Evolutionary conservation across 2,113 vertebrate species (phyloP), one percentile per base, ranked within the genome.

Genomic region (Mixornis gularis): DNA sequence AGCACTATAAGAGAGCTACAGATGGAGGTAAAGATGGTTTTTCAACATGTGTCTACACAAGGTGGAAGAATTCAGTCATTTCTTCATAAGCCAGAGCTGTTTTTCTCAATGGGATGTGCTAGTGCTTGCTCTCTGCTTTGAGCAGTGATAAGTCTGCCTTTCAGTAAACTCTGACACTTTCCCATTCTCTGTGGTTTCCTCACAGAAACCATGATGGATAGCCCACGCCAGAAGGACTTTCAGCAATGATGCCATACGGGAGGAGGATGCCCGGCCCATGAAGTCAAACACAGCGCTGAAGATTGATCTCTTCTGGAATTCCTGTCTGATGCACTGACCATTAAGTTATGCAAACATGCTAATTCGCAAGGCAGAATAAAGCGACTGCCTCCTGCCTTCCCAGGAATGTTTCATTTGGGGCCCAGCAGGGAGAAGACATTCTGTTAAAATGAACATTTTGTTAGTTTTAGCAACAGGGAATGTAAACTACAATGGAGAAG

Each of bases 341-440:
- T 89, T 96, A 86, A 96, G 85, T 95, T 96, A 94, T 93, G 90
- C 94, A 96, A 97, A 96, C 91, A 95, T 93, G 92, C 52, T 95
- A 94, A 96, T 97, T 94, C 1, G 1, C 79, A 79, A 73, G 0
- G 1, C 66, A 90, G 81, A 90, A 93, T 93, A 95, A 85, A 96
- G 90, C 52, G 83, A 91, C 72, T 84, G 84, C 86, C 90, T 95
- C 84, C 88, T 93, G 92, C 72, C 65, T 92, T 92, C 92, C 90
- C 79, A 93, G 85, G 79, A 96, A 94, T 95, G 90, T 94, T 92
- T 93, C 64, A 93, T 82, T 83, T 93, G 77, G 84, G 91, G 91
- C 89, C 91, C 91, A 94, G 83, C 69, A 94, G 78, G 86, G 82
- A 85, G 51, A 87, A 90, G 72, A 48, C 70, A 79, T 93, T 95